Percentiles rank a stretch among this genome's conserved stretches.
phyloP scores from a whole-genome alignment of 2,797 vertebrate genomes.

The Poliocrania exsul region DNA sequence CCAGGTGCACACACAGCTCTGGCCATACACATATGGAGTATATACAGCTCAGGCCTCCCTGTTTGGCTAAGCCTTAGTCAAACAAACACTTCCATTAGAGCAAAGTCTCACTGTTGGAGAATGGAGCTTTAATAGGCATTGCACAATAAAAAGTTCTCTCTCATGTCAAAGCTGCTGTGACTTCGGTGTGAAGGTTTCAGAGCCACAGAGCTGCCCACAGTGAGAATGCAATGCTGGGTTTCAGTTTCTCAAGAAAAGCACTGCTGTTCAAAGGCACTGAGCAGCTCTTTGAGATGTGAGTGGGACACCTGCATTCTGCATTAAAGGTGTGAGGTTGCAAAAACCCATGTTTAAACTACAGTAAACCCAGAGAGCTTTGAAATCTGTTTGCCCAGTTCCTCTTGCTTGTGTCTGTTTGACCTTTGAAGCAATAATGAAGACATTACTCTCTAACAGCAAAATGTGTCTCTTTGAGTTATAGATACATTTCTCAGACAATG shows the following conservation, averaged over 20 bases:
- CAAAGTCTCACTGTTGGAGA: not conserved
- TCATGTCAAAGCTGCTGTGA: not conserved
- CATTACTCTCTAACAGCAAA: not conserved
- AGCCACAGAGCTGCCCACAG: not conserved
- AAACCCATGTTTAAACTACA: not conserved
- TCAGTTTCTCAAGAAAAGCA: not conserved
- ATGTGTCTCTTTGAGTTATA: not conserved
- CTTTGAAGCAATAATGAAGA: not conserved
- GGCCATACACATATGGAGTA: no score
- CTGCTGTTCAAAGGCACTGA: not conserved
- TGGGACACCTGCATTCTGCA: not conserved
- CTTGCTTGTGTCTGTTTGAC: not conserved
- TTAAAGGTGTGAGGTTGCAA: not conserved
- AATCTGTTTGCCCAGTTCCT: not conserved
- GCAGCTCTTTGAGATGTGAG: not conserved
- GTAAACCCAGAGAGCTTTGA: not conserved
- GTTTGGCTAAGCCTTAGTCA: not conserved
- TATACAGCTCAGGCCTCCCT: not conserved
- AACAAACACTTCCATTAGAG: not conserved
- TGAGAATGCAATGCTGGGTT: not conserved
- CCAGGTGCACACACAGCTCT: not conserved
- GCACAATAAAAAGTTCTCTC: not conserved
- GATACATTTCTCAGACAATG: not conserved
- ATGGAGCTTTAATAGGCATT: not conserved
- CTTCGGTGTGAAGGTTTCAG: not conserved